phyloP scores from a whole-genome alignment of 2,888 invertebrate species.

The Pterobdella sp. region DNA sequence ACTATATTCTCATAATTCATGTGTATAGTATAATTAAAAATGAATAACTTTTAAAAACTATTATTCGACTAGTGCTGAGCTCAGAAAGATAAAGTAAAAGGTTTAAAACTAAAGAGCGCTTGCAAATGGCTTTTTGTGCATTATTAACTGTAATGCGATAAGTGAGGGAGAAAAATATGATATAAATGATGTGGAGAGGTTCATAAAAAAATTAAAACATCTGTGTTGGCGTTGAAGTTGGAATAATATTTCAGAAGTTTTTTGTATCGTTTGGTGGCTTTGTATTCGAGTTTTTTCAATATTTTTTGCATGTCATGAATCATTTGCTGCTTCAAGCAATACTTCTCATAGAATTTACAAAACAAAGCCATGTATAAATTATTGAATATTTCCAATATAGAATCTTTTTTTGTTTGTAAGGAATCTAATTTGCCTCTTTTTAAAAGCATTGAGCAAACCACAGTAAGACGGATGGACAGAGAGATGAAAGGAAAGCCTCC shows the following conservation, averaged over 20 bases:
- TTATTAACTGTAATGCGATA: too few relatives aligned
- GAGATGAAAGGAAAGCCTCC: slow-evolving; percentile 22
- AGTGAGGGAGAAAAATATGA: not conserved
- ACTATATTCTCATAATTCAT: too few relatives aligned
- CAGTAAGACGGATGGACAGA: slow-evolving; percentile 6
- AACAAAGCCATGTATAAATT: slow-evolving; percentile 19
- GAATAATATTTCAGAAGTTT: slow-evolving; percentile 9
- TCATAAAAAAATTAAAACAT: not conserved
- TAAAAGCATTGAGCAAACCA: slow-evolving; percentile 11
- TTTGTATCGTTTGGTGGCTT: not conserved
- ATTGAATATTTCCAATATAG: slow-evolving; percentile 4
- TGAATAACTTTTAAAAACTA: too few relatives aligned
- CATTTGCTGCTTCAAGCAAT: not conserved
- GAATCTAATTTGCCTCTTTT: not conserved
- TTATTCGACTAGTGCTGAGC: too few relatives aligned
- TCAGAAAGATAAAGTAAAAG: too few relatives aligned
- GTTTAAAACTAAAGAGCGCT: too few relatives aligned
- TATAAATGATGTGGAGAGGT: not conserved
- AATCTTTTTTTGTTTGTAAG: not conserved
- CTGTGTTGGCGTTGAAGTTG: not conserved
- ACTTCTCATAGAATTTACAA: slow-evolving; percentile 14
- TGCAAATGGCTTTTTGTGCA: too few relatives aligned
- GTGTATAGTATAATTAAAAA: too few relatives aligned
- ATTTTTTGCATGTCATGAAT: not conserved
- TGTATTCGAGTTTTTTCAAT: slow-evolving; percentile 9